phyloP scores from a whole-genome alignment of 2,113 vertebrate species.

The Platanista minor region DNA sequence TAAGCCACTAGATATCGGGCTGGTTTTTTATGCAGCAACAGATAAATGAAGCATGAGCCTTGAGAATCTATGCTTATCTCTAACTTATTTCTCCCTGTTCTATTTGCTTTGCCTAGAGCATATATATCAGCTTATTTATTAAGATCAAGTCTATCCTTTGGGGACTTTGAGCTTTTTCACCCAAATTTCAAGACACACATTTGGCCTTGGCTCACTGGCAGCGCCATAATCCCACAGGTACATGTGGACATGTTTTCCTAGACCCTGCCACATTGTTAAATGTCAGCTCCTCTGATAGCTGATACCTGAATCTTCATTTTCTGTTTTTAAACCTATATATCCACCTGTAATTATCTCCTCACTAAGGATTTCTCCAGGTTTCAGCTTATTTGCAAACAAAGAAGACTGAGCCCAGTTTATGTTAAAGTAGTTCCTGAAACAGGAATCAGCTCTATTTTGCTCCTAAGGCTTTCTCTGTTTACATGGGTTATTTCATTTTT shows the following conservation, averaged over 20 bases:
- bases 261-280: not conserved
- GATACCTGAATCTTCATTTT: not conserved
- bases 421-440: not conserved
- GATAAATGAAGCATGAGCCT: not conserved
- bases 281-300: not conserved
- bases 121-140: not conserved
- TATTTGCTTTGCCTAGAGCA: not conserved
- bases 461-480: not conserved
- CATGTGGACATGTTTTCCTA: too few relatives aligned
- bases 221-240: not conserved
- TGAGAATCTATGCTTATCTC: not conserved
- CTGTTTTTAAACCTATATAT: not conserved
- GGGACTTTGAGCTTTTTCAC: not conserved
- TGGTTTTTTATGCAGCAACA: not conserved
- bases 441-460: not conserved
- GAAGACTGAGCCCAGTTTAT: not conserved
- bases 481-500: not conserved
- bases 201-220: not conserved
- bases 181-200: not conserved
- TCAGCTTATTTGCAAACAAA: not conserved
- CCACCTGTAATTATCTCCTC: not conserved
- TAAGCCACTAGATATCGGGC: not conserved
- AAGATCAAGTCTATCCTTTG: not conserved
- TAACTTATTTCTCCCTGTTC: not conserved
- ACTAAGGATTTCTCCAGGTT: not conserved